Percentiles rank a stretch among this genome's conserved stretches.
phyloP scores from a whole-genome alignment of 1,140 invertebrate genomes.

The Pseudobourletiella spinata region DNA sequence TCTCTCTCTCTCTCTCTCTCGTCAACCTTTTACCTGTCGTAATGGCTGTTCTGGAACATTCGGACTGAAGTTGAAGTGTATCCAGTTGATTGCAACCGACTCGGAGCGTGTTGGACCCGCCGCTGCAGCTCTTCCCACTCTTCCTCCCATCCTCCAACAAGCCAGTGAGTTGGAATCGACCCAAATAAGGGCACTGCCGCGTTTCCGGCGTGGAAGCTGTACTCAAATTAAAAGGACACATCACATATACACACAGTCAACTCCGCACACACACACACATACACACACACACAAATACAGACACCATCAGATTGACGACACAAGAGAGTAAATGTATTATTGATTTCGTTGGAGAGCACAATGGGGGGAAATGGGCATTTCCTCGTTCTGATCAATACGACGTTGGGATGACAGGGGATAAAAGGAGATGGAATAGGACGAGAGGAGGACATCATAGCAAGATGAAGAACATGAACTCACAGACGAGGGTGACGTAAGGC shows the following conservation, averaged over 20 bases:
- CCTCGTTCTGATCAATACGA: too few relatives aligned
- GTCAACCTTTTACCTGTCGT: slow-evolving; percentile 44
- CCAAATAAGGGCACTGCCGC: slow-evolving; percentile 53
- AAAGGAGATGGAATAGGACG: too few relatives aligned
- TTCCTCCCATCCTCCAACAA: slow-evolving; percentile 33
- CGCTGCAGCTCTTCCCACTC: slow-evolving; percentile 38
- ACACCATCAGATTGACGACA: slow-evolving; percentile 36
- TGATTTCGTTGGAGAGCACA: too few relatives aligned
- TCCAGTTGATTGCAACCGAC: slow-evolving; percentile 60
- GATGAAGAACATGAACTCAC: too few relatives aligned
- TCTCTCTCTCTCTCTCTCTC: too few relatives aligned
- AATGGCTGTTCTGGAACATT: slow-evolving; percentile 51
- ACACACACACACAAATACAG: too few relatives aligned
- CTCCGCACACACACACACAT: too few relatives aligned
- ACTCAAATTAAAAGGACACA: too few relatives aligned
- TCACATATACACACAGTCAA: too few relatives aligned
- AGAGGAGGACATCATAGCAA: too few relatives aligned
- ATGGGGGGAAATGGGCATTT: background rate
- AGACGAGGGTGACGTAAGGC: slow-evolving; percentile 73
- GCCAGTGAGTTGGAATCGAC: slow-evolving; percentile 34
- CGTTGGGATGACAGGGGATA: too few relatives aligned
- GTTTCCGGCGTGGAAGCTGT: slow-evolving; percentile 55
- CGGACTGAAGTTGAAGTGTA: slow-evolving; percentile 59
- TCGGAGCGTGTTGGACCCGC: slow-evolving; percentile 51
- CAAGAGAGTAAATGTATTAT: background rate